These are phyloP conservation scores for Morelia viridis DNA, from an alignment of 2,797 vertebrate genomes.

Conservation along the genomic window DNA sequence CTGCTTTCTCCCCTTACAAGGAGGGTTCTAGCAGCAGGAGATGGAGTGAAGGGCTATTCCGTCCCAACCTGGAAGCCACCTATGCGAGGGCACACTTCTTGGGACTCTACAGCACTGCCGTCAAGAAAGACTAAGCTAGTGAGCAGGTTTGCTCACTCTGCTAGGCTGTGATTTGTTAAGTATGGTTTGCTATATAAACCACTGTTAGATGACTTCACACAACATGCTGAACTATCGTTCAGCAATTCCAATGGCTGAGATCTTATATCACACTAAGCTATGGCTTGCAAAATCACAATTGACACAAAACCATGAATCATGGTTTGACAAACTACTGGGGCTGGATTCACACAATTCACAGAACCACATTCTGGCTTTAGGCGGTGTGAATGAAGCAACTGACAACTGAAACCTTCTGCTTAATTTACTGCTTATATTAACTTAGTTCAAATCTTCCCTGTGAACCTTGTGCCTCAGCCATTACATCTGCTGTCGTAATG, in stretches of 20 bases:
- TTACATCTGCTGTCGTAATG: background rate
- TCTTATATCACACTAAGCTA: background rate
- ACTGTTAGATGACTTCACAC: background rate
- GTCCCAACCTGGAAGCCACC: conserved; percentile 68
- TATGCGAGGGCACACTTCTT: conserved; percentile 63
- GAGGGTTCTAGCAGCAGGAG: conserved; percentile 57
- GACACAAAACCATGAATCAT: background rate
- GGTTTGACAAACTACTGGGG: background rate
- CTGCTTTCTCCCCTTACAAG: conserved; percentile 48
- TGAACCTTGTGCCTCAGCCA: background rate
- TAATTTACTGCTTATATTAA: background rate
- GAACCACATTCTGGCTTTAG: background rate
- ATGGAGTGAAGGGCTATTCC: conserved; percentile 74
- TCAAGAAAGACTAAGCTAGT: conserved; percentile 71
- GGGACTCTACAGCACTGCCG: conserved; percentile 50
- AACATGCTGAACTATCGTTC: background rate
- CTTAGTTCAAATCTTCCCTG: background rate
- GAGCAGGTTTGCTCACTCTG: background rate
- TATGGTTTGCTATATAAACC: background rate
- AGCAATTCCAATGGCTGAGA: background rate
- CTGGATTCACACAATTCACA: background rate
- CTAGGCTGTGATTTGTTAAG: background rate
- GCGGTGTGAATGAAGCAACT: background rate
- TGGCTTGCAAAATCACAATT: background rate
- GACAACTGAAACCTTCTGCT: background rate